A percentile compares a stretch with the other conserved stretches of the same genome.
These are phyloP conservation scores for Syrista parreyssii DNA, from an alignment of 2,888 invertebrate species.

Conservation along the genomic window DNA sequence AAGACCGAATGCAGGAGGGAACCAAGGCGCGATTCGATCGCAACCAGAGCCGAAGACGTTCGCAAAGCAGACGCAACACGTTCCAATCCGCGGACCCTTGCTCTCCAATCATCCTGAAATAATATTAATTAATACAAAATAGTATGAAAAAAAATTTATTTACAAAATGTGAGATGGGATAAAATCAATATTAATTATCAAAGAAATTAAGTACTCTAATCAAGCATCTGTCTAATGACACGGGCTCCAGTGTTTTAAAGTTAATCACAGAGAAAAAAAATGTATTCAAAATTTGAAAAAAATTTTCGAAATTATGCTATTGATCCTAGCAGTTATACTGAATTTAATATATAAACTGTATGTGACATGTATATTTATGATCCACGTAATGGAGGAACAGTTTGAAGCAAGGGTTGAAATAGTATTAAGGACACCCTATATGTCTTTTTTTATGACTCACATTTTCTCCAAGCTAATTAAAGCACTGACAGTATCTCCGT, in stretches of 20 bases:
- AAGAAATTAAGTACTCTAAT: neutral
- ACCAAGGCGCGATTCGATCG: constrained; percentile 73
- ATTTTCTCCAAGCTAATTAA: neutral
- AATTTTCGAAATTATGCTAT: constrained; percentile 22
- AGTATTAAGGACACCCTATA: neutral
- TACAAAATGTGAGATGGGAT: neutral
- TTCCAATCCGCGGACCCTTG: constrained; percentile 71
- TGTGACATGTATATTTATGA: constrained; percentile 22
- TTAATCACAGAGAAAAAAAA: too few relatives aligned
- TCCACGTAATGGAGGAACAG: neutral
- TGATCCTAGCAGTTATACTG: constrained; percentile 35
- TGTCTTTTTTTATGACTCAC: neutral
- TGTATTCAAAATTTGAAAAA: too few relatives aligned
- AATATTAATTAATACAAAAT: constrained; percentile 5
- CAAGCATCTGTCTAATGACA: neutral
- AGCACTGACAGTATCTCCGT: neutral
- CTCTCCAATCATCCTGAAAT: constrained; percentile 70
- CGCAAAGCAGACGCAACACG: constrained; percentile 70
- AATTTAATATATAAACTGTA: constrained; percentile 37
- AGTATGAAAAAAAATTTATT: neutral
- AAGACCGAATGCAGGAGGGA: constrained; percentile 74
- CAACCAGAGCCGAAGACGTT: constrained; percentile 67
- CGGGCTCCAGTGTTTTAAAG: neutral
- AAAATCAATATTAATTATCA: neutral
- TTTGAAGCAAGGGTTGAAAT: neutral